Base-by-base conservation (phyloP, 2,888 invertebrate genomes). In the Seladonia tumulorum region DNA sequence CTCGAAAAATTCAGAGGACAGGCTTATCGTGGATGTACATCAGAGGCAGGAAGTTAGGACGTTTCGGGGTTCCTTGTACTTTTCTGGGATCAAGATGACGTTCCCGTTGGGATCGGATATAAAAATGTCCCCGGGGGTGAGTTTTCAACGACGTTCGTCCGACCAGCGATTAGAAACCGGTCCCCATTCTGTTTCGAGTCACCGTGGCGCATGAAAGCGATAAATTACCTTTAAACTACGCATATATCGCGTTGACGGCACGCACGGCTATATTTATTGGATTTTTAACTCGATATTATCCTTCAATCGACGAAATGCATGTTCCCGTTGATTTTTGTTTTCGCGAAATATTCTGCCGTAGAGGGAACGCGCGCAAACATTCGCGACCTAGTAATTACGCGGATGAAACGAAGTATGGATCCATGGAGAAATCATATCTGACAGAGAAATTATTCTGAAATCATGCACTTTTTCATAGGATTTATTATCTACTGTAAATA, bases 81-180 rank as follows among this genome's bases (percentile, higher is more conserved):
- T 89, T 86, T 53, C 68, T 76, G 63, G 80, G 89, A 85, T 89
- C 88, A 79, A 63, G 84, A 73, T 78, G 85, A 73, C 72, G 82
- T 80, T 73, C 70, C 78, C 79, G 63, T 14, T 42, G 83, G 84
- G 87, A 76, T 82, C 49, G 77, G 85, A 70, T 86, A 89, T 85
- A 90, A 91, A 91, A 90, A 91, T 91, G 85, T 89, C 68, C 73
- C 57, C 66, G 85, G 82, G 82, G 87, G 86, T 83, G 83, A 82
- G 85, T 85, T 87, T 85, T 78, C 85, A n/a, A 57, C 57, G 5
- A n/a, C 86, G 90, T 90, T 91, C 90, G 88, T 89, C 87, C 86
- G 90, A 88, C 91, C 88, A 79, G 35, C 76, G 82, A 81, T 39
- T 35, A 39, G 12, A 35, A 35, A 68, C 35, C 22, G 4, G 22